Evolutionary conservation across 2,113 vertebrate species (phyloP).

Genomic region (Myiopsitta monachus): DNA sequence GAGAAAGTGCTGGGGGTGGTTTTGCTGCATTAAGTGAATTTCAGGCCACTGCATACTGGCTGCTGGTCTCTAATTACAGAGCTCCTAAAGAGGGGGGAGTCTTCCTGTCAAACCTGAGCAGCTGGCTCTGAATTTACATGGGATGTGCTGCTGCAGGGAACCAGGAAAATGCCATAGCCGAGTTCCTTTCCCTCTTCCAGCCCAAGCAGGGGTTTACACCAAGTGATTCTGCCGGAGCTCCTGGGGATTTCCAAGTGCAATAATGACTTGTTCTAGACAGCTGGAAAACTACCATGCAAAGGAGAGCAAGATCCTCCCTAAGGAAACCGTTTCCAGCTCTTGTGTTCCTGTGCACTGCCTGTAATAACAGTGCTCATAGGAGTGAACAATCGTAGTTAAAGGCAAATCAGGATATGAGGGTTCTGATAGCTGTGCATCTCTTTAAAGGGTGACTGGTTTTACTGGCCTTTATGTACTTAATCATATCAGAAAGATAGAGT

Average conservation of each 20-base stretch:
- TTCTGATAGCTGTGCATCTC: background rate
- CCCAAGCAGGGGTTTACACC: background rate
- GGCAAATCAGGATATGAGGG: background rate
- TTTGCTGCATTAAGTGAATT: background rate
- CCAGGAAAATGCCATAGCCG: background rate
- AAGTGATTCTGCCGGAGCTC: background rate
- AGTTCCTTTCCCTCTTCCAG: background rate
- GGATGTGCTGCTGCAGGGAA: background rate
- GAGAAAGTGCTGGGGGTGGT: background rate
- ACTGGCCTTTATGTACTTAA: background rate
- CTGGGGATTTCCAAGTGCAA: background rate
- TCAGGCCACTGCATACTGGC: background rate
- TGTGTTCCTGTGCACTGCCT: background rate
- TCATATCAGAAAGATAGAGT: background rate
- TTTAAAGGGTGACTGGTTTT: slow-evolving; percentile 13
- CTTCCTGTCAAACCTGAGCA: background rate
- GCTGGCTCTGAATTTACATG: background rate
- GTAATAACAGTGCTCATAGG: background rate
- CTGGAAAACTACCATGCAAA: background rate
- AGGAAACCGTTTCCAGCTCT: background rate
- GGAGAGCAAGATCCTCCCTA: background rate
- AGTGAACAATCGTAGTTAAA: background rate
- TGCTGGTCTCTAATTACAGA: background rate
- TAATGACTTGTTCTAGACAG: background rate
- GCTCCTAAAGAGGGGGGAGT: background rate